phyloP scores from a whole-genome alignment of 2,797 vertebrate species.

The Glossophaga mutica region DNA sequence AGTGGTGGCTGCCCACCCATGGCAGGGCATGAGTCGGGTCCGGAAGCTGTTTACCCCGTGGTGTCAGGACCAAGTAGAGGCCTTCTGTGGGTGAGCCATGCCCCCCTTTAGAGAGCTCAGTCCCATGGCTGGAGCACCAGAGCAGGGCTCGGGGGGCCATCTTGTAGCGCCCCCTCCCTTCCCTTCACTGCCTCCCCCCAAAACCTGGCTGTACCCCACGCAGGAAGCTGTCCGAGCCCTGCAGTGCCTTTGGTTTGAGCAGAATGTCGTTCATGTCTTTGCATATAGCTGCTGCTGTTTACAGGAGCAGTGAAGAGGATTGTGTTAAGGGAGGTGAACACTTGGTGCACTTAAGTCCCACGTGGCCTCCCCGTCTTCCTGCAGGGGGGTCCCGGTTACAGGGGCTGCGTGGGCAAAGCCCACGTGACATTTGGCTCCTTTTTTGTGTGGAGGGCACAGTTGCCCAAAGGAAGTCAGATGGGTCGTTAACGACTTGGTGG shows the following conservation, averaged over 20 bases:
- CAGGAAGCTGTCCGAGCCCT: neutral
- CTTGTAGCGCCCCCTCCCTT: neutral
- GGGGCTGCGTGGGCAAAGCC: neutral
- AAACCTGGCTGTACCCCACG: neutral
- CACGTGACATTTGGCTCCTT: neutral
- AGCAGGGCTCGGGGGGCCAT: neutral
- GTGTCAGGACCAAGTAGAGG: neutral
- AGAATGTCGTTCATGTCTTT: neutral
- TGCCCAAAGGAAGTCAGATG: neutral
- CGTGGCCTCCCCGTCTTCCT: neutral
- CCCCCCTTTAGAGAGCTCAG: neutral
- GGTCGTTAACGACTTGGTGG: neutral
- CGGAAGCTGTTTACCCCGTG: neutral
- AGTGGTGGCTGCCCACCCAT: neutral
- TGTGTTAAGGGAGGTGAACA: neutral
- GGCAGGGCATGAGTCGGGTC: neutral
- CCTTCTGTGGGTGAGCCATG: neutral
- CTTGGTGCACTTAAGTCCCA: neutral
- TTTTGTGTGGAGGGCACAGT: neutral
- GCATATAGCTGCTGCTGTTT: neutral
- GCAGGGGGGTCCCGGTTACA: neutral
- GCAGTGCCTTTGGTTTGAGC: neutral
- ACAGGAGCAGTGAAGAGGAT: neutral
- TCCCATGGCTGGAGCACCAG: neutral
- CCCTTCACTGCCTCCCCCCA: neutral